Conservation (phyloP, 2,888 invertebrate genomes). For the Geophilus truncorum region DNA sequence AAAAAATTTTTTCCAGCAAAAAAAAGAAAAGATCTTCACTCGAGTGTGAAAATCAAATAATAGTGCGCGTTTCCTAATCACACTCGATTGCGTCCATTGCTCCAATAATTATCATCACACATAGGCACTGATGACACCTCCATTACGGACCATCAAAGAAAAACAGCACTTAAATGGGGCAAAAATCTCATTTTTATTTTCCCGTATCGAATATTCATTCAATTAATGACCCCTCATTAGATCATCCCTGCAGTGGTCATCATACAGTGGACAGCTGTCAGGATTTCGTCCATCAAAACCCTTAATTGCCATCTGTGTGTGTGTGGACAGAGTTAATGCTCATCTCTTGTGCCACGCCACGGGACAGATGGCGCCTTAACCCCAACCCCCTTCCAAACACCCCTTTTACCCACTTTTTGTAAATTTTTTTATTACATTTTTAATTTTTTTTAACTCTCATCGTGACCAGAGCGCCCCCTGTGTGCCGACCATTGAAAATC, state of each 20-base stretch:
- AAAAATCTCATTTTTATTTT: too few relatives aligned
- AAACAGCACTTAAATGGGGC: too few relatives aligned
- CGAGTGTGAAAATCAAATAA: background rate
- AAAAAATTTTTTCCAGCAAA: too few relatives aligned
- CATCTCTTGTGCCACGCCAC: background rate
- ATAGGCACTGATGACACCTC: background rate
- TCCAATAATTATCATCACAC: background rate
- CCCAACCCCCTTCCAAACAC: background rate
- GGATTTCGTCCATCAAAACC: background rate
- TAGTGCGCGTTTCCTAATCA: background rate
- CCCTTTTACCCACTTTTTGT: background rate
- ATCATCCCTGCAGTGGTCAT: background rate
- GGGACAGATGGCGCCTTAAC: background rate
- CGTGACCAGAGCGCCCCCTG: background rate
- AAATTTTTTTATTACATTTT: background rate
- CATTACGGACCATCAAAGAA: background rate
- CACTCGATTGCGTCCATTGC: background rate
- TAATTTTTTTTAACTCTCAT: background rate
- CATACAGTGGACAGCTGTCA: slow-evolving; percentile 9
- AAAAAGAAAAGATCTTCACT: background rate
- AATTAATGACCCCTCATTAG: background rate
- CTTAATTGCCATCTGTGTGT: background rate
- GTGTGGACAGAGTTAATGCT: background rate
- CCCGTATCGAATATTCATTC: background rate
- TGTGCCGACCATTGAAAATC: background rate